Evolutionary conservation across 2,113 vertebrate species (phyloP).

Genomic region (Rallus limicola): DNA sequence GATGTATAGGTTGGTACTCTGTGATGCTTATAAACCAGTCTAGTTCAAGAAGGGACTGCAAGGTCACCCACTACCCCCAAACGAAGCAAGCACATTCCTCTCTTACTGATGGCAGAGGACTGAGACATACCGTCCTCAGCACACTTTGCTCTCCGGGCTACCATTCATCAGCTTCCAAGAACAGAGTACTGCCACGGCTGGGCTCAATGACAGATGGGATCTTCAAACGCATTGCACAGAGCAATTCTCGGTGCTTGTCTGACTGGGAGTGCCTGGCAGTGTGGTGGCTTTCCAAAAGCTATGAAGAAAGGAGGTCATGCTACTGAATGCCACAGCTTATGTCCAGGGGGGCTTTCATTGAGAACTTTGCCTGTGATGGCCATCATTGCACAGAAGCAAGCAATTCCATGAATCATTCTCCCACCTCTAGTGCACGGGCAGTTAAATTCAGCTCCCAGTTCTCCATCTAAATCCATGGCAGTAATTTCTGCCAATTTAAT

Average conservation of each 20-base stretch:
- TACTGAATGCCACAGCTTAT: not conserved
- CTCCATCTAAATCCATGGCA: not conserved
- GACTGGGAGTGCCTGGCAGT: not conserved
- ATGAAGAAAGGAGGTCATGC: not conserved
- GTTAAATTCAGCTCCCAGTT: not conserved
- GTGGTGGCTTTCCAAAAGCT: not conserved
- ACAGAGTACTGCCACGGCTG: not conserved
- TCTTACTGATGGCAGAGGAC: not conserved
- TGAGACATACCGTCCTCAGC: not conserved
- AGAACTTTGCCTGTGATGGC: not conserved
- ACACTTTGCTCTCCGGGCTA: fast-evolving
- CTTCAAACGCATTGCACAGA: fast-evolving
- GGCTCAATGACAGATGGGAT: not conserved
- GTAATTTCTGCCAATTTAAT: not conserved
- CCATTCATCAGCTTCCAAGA: not conserved
- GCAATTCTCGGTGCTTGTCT: not conserved
- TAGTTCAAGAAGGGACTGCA: not conserved
- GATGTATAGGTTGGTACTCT: not conserved
- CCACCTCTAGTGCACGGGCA: not conserved
- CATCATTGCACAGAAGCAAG: not conserved
- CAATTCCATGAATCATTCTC: fast-evolving
- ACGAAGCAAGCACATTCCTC: not conserved
- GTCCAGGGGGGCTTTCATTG: not conserved
- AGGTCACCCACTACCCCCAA: not conserved
- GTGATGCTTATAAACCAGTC: not conserved